A percentile compares a stretch with the other conserved stretches of the same genome.
Conservation (phyloP, 2,113 vertebrate species). For the Bungarus multicinctus region DNA sequence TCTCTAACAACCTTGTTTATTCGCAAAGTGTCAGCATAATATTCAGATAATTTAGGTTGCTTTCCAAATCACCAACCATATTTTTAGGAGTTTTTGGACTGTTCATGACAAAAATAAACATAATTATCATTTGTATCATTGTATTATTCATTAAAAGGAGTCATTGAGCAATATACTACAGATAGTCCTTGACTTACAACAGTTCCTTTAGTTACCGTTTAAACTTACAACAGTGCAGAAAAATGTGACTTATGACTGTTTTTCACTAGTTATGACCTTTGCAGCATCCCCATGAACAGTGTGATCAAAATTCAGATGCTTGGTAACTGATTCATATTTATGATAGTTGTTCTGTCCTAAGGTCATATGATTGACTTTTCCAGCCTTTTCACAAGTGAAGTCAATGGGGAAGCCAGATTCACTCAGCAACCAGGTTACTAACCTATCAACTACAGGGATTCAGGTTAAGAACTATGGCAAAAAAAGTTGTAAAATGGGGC, state of each 20-base stretch:
- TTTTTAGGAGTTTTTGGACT: neutral
- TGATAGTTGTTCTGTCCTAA: neutral
- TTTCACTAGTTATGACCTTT: neutral
- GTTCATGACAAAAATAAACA: neutral
- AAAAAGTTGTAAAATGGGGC: neutral
- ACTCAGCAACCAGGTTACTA: neutral
- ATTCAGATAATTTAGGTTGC: neutral
- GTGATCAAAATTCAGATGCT: neutral
- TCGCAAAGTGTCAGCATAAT: neutral
- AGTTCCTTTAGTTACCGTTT: neutral
- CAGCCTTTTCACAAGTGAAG: neutral
- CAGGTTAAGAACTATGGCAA: neutral
- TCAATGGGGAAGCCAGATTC: neutral
- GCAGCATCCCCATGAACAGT: neutral
- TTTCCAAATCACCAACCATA: neutral
- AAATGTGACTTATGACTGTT: neutral
- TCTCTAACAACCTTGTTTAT: neutral
- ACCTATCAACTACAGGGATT: neutral
- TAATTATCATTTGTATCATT: neutral
- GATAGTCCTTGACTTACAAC: neutral
- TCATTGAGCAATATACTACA: neutral
- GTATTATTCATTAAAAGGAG: neutral
- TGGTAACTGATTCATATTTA: neutral
- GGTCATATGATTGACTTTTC: neutral
- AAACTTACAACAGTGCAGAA: neutral